Percentiles rank a stretch among this genome's conserved stretches.
Evolutionary conservation across 2,113 vertebrate genomes (phyloP).

Genomic region (Amazona guildingii): DNA sequence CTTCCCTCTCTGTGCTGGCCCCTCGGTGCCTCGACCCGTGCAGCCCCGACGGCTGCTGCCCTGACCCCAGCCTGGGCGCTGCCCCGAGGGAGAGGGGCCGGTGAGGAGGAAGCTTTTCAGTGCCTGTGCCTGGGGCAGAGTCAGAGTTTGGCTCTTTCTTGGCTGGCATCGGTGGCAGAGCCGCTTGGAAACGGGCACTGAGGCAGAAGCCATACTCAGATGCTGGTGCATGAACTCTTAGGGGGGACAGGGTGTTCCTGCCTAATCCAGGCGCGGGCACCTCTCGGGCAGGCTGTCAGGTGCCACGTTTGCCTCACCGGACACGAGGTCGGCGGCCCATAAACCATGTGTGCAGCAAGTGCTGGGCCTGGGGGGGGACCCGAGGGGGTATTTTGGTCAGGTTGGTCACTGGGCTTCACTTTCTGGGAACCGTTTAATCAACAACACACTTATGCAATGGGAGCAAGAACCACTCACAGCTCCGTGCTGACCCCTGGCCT

Average conservation of each 20-base stretch:
- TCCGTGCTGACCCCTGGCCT: constrained; percentile 36
- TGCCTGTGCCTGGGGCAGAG: not conserved
- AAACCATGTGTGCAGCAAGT: not conserved
- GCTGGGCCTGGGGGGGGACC: not conserved
- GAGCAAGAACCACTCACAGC: constrained; percentile 30
- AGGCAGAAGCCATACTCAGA: not conserved
- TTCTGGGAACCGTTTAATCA: constrained; percentile 68
- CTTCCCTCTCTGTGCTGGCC: not conserved
- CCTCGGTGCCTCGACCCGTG: not conserved
- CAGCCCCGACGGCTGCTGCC: not conserved
- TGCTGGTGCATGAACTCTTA: not conserved
- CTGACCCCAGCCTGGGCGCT: not conserved
- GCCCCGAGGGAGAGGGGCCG: too few species aligned
- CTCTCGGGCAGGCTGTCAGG: not conserved
- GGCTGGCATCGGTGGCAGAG: accelerated
- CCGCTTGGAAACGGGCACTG: not conserved
- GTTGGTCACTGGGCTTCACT: constrained; percentile 31
- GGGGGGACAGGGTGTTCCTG: not conserved
- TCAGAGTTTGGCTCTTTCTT: not conserved
- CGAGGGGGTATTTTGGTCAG: constrained; percentile 28
- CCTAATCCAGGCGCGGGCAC: not conserved
- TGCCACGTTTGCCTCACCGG: not conserved
- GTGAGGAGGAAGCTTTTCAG: not conserved
- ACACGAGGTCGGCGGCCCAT: not conserved
- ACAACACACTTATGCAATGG: constrained; percentile 59